These are phyloP conservation scores for Pelosia muscerda DNA, from an alignment of 2,888 invertebrate species.

Conservation along the genomic window DNA sequence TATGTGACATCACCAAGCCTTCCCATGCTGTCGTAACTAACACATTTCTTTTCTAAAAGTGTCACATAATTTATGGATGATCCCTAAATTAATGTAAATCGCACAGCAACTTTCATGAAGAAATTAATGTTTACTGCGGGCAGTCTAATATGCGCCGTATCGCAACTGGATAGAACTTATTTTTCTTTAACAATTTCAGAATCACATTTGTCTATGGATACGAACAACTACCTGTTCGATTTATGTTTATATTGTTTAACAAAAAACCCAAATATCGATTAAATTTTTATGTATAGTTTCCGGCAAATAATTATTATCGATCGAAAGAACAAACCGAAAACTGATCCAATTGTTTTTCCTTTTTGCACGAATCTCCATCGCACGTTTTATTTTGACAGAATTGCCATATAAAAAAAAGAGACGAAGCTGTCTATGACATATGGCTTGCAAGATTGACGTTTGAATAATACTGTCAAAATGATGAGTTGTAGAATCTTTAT, in stretches of 20 bases:
- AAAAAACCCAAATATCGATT: no score
- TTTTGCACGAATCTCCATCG: no score
- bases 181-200: background rate
- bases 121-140: background rate
- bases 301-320: no score
- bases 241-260: background rate
- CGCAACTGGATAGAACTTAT: background rate
- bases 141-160: background rate
- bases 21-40: background rate
- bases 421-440: no score
- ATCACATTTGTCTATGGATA: background rate
- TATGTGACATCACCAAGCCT: background rate
- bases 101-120: background rate
- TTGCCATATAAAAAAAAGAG: no score
- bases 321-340: no score
- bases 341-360: no score
- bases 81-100: background rate
- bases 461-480: no score
- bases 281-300: no score
- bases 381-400: no score
- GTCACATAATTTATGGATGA: background rate
- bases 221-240: background rate
- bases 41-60: background rate
- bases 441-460: no score
- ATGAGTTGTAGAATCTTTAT: no score